Conservation (phyloP, 1,140 invertebrate genomes). For the Varroa destructor region DNA sequence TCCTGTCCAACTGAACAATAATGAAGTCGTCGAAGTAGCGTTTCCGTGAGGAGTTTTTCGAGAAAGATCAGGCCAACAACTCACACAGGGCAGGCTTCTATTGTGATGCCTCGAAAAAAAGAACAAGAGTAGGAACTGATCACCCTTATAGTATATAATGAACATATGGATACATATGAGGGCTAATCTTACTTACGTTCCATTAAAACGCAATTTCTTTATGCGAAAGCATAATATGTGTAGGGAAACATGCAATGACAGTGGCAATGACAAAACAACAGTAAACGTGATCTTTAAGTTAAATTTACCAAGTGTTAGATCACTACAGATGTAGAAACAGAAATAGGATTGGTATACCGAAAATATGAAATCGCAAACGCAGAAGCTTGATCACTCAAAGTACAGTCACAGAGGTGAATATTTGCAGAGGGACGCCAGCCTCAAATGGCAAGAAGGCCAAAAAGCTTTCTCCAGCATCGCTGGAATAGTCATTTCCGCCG, state of each 20-base stretch:
- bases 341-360: neutral
- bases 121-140: too few relatives aligned
- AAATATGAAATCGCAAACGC: conserved; percentile 3
- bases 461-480: neutral
- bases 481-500: neutral
- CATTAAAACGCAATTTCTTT: too few relatives aligned
- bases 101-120: neutral
- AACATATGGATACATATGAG: too few relatives aligned
- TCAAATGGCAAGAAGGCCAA: neutral
- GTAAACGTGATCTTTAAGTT: too few relatives aligned
- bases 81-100: conserved; percentile 13
- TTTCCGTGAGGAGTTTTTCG: conserved; percentile 15
- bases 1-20: conserved; percentile 6
- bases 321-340: conserved; percentile 4
- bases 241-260: too few relatives aligned
- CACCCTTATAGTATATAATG: too few relatives aligned
- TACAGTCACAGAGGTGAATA: neutral
- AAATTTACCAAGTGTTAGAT: conserved; percentile 1
- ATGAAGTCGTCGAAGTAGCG: neutral
- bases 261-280: too few relatives aligned
- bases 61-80: conserved; percentile 4
- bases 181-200: too few relatives aligned
- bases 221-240: too few relatives aligned
- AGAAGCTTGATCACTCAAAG: conserved; percentile 3
- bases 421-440: neutral